A percentile compares a stretch with the other conserved stretches of the same genome.
phyloP scores from a whole-genome alignment of 1,140 invertebrate genomes.

The Luehdorfia chinensis region DNA sequence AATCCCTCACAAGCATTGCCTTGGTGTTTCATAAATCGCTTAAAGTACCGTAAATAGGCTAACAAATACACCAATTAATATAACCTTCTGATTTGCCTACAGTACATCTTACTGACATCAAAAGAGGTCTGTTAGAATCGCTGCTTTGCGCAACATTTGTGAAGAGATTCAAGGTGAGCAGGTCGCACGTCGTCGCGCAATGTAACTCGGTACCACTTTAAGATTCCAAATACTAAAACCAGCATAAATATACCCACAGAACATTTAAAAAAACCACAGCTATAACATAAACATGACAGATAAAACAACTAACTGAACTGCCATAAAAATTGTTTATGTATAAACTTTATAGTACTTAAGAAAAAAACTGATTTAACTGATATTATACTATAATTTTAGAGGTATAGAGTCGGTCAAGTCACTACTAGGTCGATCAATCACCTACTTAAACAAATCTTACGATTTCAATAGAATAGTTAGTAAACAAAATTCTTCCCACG shows the following conservation, averaged over 20 bases:
- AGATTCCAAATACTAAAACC: constrained; percentile 17
- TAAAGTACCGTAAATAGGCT: no score
- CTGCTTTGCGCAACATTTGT: constrained; percentile 50
- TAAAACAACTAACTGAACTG: no score
- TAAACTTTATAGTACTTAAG: no score
- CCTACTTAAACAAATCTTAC: constrained; percentile 4
- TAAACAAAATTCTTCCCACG: constrained; percentile 3
- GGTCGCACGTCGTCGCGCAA: constrained; percentile 37
- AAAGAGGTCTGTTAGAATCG: constrained; percentile 41
- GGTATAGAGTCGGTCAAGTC: no score
- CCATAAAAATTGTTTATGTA: no score
- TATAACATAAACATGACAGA: constrained; percentile 1
- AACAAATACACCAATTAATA: constrained; percentile 11
- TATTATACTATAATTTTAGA: no score
- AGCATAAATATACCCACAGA: neutral
- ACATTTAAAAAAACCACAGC: neutral
- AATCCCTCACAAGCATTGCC: no score
- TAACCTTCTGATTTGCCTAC: constrained; percentile 33
- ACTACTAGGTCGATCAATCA: neutral
- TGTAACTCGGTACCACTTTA: constrained; percentile 31
- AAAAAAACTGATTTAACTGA: no score
- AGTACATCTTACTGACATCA: constrained; percentile 31
- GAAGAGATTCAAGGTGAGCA: constrained; percentile 65
- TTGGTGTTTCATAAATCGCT: no score
- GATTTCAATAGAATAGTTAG: constrained; percentile 4